Evolutionary conservation across 2,888 invertebrate genomes (phyloP), one percentile per base, ranked within the genome.

Genomic region (Cepaea hortensis): DNA sequence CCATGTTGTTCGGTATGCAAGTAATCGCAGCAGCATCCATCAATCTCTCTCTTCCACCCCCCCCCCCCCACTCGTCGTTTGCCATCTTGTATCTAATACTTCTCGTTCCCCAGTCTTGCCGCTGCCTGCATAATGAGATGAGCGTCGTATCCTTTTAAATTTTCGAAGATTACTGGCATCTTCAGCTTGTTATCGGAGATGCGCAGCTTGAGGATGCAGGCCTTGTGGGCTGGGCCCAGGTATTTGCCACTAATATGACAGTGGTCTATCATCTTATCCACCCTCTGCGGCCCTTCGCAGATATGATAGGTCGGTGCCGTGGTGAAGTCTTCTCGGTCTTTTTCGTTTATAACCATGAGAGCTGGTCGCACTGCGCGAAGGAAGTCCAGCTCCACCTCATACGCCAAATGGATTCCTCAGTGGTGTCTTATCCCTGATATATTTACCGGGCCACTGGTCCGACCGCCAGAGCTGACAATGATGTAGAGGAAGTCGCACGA

Each of bases 181-280:
- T n/a, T 35, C 13, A 48, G 48, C 4, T 3, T 70, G 4, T 48
- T 9, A 6, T 35, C n/a, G 70, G n/a, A 5, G 5, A 82, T 46
- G 5, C 81, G 3, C 65, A 81, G 81, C 81, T 81, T 81, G 62
- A 81, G 81, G n/a, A 70, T 82, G 50, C 82, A 82, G n/a, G 23
- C 68, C 6, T 82, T 82, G 65, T 80, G 80, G n/a, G 65, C 35
- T 61, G 65, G 62, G 7, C 61, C 13, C 15, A 62, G 46, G 18
- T 35, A 80, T 6, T 80, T 80, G 2, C 80, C 80, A 7, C 62
- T 80, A 18, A 80, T 65, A 46, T 80, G 62, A 20, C 35, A 61
- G 46, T 80, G 65, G 80, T 80, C 80, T 13, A 1, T 35, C 3
- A 80, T 65, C 15, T 65, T 23, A 7, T 80, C 46, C 2, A 3